Conservation (phyloP, 2,888 invertebrate species). For the Chloroclysta siterata region DNA sequence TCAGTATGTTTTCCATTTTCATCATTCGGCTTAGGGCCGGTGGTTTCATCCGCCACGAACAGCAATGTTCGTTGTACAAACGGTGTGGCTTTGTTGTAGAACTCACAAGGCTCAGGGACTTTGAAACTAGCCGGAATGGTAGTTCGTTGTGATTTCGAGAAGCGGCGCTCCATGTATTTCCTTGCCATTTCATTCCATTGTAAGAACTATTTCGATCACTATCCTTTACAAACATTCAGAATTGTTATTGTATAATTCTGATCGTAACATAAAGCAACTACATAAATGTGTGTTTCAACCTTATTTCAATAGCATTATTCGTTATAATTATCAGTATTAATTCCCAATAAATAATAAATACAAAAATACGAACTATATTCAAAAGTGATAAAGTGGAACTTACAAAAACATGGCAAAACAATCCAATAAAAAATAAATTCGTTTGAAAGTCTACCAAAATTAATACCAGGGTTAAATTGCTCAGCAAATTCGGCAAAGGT, state of each 20-base stretch:
- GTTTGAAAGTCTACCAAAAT: conserved; percentile 27
- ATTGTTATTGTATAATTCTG: background rate
- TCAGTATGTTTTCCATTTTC: conserved; percentile 47
- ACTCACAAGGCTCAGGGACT: conserved; percentile 77
- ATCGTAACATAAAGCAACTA: background rate
- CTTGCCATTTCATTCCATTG: conserved; percentile 76
- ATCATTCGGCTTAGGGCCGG: conserved; percentile 68
- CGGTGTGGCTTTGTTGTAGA: conserved; percentile 81
- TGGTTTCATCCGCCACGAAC: conserved; percentile 78
- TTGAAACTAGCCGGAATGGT: conserved; percentile 80
- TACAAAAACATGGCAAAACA: no score
- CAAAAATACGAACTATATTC: no score
- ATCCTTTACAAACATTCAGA: conserved; percentile 13
- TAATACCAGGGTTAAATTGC: conserved; percentile 33
- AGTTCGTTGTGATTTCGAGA: conserved; percentile 76
- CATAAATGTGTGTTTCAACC: conserved; percentile 3
- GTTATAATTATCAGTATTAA: background rate
- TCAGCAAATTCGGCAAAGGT: conserved; percentile 31
- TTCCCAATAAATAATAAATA: background rate
- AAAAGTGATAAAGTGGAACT: no score
- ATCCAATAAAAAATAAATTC: background rate
- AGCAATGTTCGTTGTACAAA: conserved; percentile 79
- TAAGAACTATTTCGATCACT: conserved; percentile 34
- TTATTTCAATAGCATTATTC: conserved; percentile 51
- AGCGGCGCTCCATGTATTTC: conserved; percentile 83